phyloP scores from a whole-genome alignment of 2,888 invertebrate genomes.

The Gymnoscelis rufifasciata region DNA sequence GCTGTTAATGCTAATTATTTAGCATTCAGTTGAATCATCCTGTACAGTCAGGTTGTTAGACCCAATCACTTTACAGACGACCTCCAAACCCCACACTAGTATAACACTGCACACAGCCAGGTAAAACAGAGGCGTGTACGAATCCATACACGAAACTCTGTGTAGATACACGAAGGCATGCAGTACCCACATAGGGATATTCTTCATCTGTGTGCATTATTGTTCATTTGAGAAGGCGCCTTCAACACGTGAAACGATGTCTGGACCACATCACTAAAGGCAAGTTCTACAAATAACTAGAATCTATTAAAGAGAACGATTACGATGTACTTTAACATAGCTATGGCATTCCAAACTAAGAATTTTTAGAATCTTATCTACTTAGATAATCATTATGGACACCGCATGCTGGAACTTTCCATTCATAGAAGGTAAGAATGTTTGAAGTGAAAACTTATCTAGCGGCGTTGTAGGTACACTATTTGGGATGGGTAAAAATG shows the following conservation, averaged over 20 bases:
- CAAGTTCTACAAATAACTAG: slow-evolving; percentile 16
- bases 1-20: no score
- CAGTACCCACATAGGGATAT: slow-evolving; percentile 45
- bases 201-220: slow-evolving; percentile 44
- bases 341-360: no score
- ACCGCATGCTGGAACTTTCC: no score
- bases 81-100: slow-evolving; percentile 59
- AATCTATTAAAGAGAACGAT: neutral
- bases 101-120: slow-evolving; percentile 43
- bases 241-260: slow-evolving; percentile 59
- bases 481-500: no score
- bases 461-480: no score
- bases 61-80: slow-evolving; percentile 55
- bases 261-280: slow-evolving; percentile 28
- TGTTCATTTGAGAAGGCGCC: slow-evolving; percentile 64
- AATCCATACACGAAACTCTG: slow-evolving; percentile 46
- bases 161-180: slow-evolving; percentile 32
- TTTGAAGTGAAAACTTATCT: no score
- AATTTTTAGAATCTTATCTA: no score
- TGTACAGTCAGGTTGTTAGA: slow-evolving; percentile 22
- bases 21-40: neutral
- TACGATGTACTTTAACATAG: no score
- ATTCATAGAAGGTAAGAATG: no score
- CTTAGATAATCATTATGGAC: no score
- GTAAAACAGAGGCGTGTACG: slow-evolving; percentile 57